Percentiles rank a stretch among this genome's conserved stretches.
phyloP scores from a whole-genome alignment of 2,888 invertebrate species.

The Agriopis leucophaearia region DNA sequence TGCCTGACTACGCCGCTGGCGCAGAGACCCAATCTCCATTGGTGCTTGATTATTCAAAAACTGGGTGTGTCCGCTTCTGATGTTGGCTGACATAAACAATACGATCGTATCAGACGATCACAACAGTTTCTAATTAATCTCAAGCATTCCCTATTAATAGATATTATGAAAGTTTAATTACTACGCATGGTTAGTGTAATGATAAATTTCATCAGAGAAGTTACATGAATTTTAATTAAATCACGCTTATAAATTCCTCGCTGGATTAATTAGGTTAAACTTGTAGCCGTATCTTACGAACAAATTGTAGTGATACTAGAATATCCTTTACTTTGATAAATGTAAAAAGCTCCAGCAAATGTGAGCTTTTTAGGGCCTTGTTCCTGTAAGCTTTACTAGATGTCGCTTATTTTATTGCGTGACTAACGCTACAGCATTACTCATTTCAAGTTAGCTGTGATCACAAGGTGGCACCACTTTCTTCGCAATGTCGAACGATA shows the following conservation, averaged over 20 bases:
- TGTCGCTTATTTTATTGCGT: too few species aligned
- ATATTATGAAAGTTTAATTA: constrained; percentile 78
- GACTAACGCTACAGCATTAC: too few species aligned
- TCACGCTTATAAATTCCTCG: constrained; percentile 52
- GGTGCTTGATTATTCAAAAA: constrained; percentile 11
- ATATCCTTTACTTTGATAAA: constrained; percentile 1
- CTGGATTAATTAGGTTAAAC: constrained; percentile 36
- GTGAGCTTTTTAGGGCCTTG: too few species aligned
- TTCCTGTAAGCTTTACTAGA: too few species aligned
- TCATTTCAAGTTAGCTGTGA: too few species aligned
- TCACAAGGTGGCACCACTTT: too few species aligned
- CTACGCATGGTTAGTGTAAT: constrained; percentile 58
- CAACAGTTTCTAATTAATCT: constrained; percentile 78
- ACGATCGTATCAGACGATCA: constrained; percentile 66
- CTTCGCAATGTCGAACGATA: too few species aligned
- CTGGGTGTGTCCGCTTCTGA: constrained; percentile 30
- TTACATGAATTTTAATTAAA: constrained; percentile 61
- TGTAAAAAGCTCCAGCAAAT: neutral
- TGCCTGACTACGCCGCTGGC: neutral
- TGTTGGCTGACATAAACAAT: constrained; percentile 35
- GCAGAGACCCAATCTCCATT: neutral
- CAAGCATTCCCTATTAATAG: constrained; percentile 72
- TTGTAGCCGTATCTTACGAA: constrained; percentile 16
- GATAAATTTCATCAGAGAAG: constrained; percentile 61
- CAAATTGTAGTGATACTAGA: constrained; percentile 10